These are phyloP conservation scores for Aporrectodea caliginosa DNA, from an alignment of 1,140 invertebrate genomes.

Conservation along the genomic window DNA sequence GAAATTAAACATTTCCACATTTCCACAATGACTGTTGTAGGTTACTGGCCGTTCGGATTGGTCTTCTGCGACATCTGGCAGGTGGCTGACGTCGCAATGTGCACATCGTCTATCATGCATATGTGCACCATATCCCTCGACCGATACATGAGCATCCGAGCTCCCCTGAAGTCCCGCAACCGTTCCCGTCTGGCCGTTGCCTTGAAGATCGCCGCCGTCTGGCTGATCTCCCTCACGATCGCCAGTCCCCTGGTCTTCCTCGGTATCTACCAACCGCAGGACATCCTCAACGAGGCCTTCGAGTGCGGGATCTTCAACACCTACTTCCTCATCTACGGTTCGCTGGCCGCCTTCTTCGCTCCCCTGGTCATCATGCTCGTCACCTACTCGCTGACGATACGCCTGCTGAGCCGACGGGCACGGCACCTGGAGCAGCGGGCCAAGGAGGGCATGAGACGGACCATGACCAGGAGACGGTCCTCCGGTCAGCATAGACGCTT, in stretches of 20 bases:
- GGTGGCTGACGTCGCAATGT: slow-evolving; percentile 87
- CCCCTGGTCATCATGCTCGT: slow-evolving; percentile 92
- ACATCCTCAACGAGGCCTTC: slow-evolving; percentile 41
- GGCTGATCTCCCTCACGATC: slow-evolving; percentile 79
- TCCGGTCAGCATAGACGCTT: not conserved
- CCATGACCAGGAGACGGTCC: not conserved
- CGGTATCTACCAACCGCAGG: slow-evolving; percentile 62
- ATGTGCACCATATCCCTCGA: slow-evolving; percentile 55
- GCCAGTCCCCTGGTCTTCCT: slow-evolving; percentile 78
- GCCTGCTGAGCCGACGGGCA: slow-evolving; percentile 19
- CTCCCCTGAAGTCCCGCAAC: slow-evolving; percentile 78
- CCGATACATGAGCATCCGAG: slow-evolving; percentile 81
- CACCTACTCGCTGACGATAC: slow-evolving; percentile 73
- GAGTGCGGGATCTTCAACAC: slow-evolving; percentile 69
- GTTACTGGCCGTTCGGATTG: slow-evolving; percentile 84
- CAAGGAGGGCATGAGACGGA: not conserved
- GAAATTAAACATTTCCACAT: no score
- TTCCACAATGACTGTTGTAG: no score
- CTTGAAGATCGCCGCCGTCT: slow-evolving; percentile 78
- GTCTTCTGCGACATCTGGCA: slow-evolving; percentile 89
- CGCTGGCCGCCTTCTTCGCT: slow-evolving; percentile 79
- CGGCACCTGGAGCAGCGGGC: not conserved
- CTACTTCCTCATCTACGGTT: slow-evolving; percentile 78
- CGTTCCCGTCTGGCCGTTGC: slow-evolving; percentile 74
- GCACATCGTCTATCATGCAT: slow-evolving; percentile 81